Conservation (phyloP, 2,888 invertebrate genomes). For the Cenopis cana region DNA sequence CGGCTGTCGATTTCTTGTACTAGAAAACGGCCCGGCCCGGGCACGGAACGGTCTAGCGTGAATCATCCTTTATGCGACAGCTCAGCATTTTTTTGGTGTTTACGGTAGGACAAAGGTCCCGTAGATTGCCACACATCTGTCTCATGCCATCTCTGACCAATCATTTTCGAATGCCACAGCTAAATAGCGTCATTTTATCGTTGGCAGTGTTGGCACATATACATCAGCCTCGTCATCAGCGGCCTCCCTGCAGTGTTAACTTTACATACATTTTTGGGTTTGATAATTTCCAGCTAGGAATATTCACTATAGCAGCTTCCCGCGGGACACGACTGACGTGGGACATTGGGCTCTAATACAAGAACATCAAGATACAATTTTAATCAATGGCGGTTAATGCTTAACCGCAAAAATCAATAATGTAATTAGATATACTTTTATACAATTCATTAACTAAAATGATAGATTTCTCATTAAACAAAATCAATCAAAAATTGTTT, state of each 20-base stretch:
- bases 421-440: too few species aligned
- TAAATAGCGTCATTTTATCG: neutral
- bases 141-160: neutral
- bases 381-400: neutral
- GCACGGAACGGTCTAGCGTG: too few species aligned
- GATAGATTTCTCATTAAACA: neutral
- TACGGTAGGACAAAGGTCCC: neutral
- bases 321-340: slow-evolving; percentile 4
- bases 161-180: slow-evolving; percentile 3
- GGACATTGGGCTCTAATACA: slow-evolving; percentile 11
- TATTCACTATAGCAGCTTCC: slow-evolving; percentile 25
- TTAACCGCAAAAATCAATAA: slow-evolving; percentile 6
- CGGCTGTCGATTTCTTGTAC: too few species aligned
- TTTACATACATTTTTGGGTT: slow-evolving; percentile 22
- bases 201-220: too few species aligned
- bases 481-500: too few species aligned
- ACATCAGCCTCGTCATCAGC: too few species aligned
- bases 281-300: slow-evolving; percentile 35
- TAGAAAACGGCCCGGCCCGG: too few species aligned
- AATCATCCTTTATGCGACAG: too few species aligned
- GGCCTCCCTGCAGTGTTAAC: slow-evolving; percentile 53
- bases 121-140: too few species aligned
- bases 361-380: neutral
- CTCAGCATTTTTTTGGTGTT: neutral
- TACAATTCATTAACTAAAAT: neutral